A percentile compares a stretch with the other conserved stretches of the same genome.
These are phyloP conservation scores for Catajapyx aquilonaris DNA, from an alignment of 1,140 invertebrate species.

Conservation along the genomic window DNA sequence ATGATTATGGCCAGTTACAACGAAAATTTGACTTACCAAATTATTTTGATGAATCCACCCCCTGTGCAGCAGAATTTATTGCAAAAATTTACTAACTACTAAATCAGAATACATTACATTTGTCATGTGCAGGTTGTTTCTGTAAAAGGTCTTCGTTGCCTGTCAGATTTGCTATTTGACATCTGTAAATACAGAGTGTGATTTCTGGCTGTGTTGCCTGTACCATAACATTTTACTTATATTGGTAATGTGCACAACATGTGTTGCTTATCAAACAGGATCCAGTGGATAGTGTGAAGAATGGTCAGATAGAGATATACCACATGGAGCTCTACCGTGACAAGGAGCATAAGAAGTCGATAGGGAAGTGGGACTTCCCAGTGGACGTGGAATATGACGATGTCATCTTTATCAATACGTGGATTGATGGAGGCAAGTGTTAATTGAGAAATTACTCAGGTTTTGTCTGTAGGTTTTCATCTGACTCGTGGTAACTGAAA, in stretches of 20 bases:
- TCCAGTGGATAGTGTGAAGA: constrained; percentile 3
- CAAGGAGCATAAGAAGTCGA: constrained; percentile 6
- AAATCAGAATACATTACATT: too few relatives aligned
- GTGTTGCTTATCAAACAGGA: constrained; percentile 3
- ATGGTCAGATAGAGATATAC: constrained; percentile 8
- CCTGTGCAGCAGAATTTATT: too few relatives aligned
- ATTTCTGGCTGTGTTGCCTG: neutral
- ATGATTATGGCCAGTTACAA: too few relatives aligned
- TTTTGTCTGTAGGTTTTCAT: neutral
- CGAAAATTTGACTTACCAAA: too few relatives aligned
- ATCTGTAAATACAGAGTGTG: neutral
- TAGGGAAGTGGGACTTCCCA: constrained; percentile 9
- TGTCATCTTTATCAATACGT: constrained; percentile 11
- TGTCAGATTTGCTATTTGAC: neutral
- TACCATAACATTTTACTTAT: neutral
- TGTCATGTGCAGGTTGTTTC: neutral
- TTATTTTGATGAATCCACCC: too few relatives aligned
- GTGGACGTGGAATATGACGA: constrained; percentile 11
- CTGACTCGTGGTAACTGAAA: neutral
- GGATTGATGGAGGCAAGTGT: constrained; percentile 13
- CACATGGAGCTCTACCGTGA: constrained; percentile 13
- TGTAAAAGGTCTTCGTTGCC: neutral
- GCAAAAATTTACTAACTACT: too few relatives aligned
- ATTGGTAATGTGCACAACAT: neutral
- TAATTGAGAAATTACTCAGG: neutral